These are phyloP conservation scores for Tadarida brasiliensis DNA, from an alignment of 2,797 vertebrate species.

Conservation along the genomic window DNA sequence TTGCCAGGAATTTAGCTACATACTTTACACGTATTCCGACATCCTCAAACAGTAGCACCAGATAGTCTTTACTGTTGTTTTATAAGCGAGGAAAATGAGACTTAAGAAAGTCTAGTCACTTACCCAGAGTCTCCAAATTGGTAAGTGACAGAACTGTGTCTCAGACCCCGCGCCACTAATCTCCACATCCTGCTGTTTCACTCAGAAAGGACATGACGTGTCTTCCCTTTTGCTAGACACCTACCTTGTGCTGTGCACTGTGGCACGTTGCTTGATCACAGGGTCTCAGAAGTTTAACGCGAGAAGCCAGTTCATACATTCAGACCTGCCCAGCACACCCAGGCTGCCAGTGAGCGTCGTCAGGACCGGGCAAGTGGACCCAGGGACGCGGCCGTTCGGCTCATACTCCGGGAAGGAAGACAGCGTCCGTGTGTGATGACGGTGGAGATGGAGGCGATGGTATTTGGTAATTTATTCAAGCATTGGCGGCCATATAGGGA, in stretches of 20 bases:
- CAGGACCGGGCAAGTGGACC: not conserved
- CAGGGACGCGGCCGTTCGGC: not conserved
- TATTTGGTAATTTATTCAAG: not conserved
- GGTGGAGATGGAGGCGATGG: not conserved
- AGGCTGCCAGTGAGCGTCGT: not conserved
- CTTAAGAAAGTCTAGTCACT: not conserved
- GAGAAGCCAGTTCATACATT: not conserved
- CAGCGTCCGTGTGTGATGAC: not conserved
- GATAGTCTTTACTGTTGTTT: not conserved
- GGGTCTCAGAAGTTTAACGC: not conserved
- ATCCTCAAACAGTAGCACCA: not conserved
- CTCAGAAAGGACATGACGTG: not conserved
- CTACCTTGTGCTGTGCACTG: not conserved
- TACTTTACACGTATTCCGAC: not conserved
- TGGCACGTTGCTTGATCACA: not conserved
- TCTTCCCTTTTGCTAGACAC: not conserved
- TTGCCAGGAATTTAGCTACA: not conserved
- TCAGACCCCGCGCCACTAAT: not conserved
- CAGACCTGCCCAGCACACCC: not conserved
- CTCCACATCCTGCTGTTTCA: not conserved
- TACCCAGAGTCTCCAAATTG: not conserved
- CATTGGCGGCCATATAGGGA: not conserved
- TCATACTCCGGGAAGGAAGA: not conserved
- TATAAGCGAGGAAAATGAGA: not conserved
- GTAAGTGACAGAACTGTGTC: slow-evolving; percentile 30